These are phyloP conservation scores for Xanthostigma xanthostigma DNA, from an alignment of 2,888 invertebrate genomes.

Conservation along the genomic window DNA sequence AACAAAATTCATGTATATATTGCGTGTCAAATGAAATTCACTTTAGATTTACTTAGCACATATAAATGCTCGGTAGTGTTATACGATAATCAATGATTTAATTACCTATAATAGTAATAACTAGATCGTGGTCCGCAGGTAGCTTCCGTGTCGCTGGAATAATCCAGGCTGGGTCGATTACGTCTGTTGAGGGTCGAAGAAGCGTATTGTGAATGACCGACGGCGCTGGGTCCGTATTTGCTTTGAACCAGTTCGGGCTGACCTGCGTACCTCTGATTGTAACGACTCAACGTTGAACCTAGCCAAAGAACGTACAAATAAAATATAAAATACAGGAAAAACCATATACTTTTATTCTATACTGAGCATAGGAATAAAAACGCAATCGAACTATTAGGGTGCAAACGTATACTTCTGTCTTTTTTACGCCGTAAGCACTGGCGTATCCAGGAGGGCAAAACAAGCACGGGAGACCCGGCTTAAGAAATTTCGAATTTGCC, in stretches of 20 bases:
- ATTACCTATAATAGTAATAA: constrained; percentile 49
- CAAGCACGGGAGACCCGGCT: too few species aligned
- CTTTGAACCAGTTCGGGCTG: constrained; percentile 32
- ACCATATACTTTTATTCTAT: too few species aligned
- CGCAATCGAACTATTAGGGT: too few species aligned
- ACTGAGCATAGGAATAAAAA: too few species aligned
- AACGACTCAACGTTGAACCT: constrained; percentile 43
- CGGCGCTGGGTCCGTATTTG: constrained; percentile 23
- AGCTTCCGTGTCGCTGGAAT: constrained; percentile 93
- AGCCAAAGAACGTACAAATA: constrained; percentile 7
- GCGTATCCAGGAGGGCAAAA: too few species aligned
- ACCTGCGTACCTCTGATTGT: constrained; percentile 46
- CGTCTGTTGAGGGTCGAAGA: constrained; percentile 48
- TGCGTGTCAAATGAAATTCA: too few species aligned
- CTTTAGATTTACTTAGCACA: background rate
- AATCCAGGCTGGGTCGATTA: constrained; percentile 66
- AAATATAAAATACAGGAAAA: too few species aligned
- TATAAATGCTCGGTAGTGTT: background rate
- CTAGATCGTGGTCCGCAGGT: constrained; percentile 65
- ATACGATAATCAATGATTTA: background rate
- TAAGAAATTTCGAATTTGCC: too few species aligned
- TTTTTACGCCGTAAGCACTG: too few species aligned
- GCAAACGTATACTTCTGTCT: too few species aligned
- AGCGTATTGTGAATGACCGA: constrained; percentile 33
- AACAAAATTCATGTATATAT: too few species aligned